Base-by-base conservation (phyloP, 2,797 vertebrate species). In the Cyclura pinguis region DNA sequence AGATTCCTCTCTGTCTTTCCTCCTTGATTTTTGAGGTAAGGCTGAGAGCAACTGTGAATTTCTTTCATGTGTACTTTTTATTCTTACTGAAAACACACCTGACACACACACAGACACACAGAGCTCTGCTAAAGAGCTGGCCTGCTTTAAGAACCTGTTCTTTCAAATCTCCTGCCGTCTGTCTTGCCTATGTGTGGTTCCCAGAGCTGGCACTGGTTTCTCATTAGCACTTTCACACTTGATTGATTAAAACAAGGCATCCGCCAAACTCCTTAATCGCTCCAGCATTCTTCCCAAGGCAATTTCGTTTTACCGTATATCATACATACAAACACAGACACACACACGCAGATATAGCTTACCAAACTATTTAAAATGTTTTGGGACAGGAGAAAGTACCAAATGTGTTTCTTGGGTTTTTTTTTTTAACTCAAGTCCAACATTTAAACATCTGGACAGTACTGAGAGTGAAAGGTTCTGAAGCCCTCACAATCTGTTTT, bases 211-310 rank as follows among this genome's bases (percentile, higher is more conserved):
- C 80, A 87, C 32, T 89, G 67, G 35, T 94, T 94, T 90, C 87
- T 94, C 69, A 78, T 92, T 95, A 87, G 6, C 29, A 80, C 59
- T 93, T 94, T 93, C 81, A 89, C 67, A 91, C 42, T 92, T 88
- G 67, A 87, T 92, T 93, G 93, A 91, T 90, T 94, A 90, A 93
- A 89, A 62, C n/a, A 93, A 89, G 86, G 82, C 89, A 88, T 59
- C 91, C 89, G 32, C 69, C 84, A 83, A 90, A 50, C 9, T 87
- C n/a, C 93, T 92, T 92, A 38, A 77, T 91, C 89, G 55, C n/a
- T 35, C 1, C 85, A 29, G 74, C 52, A 86, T 89, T 67, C 3
- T 80, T 93, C 80, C 69, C 50, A 85, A 92, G 57, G 24, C 35
- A 91, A 55, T 93, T 94, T 89, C 84, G n/a, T 52, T 76, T 86